Base-by-base conservation (phyloP, 2,888 invertebrate species). In the Drosophila subquinaria region DNA sequence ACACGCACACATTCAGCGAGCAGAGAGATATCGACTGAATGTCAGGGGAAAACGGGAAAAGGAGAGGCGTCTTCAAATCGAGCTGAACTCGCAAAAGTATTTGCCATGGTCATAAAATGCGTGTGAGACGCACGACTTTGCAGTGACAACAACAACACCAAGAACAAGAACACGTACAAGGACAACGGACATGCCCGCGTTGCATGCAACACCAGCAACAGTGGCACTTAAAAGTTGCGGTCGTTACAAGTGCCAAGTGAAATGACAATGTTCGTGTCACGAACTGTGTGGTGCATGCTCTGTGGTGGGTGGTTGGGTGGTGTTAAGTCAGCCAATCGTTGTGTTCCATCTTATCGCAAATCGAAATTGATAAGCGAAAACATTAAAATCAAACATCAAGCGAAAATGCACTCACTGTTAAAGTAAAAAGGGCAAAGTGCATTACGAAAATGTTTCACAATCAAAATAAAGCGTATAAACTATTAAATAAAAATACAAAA, bases 61-160 rank as follows among this genome's bases (percentile, higher is more conserved):
- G 5, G n/a, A 11, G 33, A n/a, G 27, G 4, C 11, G 30, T 38
- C 47, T 61, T 6, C 36, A 38, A 40, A 70, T 61, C 38, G 48
- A 47, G 55, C 63, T 69, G 52, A 63, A 57, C 48, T 71, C 50
- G 61, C 64, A 59, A 64, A 51, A 72, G 47, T 68, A 68, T 68
- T 67, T 56, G 53, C 51, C 66, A 62, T 56, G 59, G 79, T 45
- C 78, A 62, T 74, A 82, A 82, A 82, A 82, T 79, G 79, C 75
- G 69, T 78, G 42, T 43, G 38, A n/a, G 40, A 11, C 27, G 45
- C 53, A 63, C 23, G 38, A 60, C 20, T 23, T 20, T 43, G 30
- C 55, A 45, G 48, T 48, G 78, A 74, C 60, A 62, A 40, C 27
- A 27, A 27, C 27, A 27, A 27, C 27, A 30, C 8, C 30, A 30